Evolutionary conservation across 2,888 invertebrate genomes (phyloP), one percentile per base, ranked within the genome.

Genomic region (Zelleria hepariella): DNA sequence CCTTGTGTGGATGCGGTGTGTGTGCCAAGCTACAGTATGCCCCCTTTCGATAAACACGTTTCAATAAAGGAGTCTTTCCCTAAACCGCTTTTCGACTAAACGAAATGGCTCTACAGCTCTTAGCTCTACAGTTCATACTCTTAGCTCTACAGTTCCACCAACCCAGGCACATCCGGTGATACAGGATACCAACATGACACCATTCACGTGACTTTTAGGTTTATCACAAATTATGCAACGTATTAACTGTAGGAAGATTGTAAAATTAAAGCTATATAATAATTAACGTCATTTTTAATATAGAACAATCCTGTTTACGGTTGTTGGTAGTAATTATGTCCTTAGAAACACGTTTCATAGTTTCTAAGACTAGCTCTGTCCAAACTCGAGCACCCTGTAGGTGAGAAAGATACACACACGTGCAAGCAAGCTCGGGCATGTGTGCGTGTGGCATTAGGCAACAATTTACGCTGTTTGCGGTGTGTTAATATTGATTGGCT

Each of bases 401-500:
- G 25, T 51, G 27, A 53, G 42, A 57, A 57, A 62, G 58, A 57
- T 24, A 26, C 53, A 24, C 52, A 61, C 59, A 57, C 54, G 23
- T 20, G 49, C 48, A 48, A 51, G 56, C 61, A 10, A 26, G 18
- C 51, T 26, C 15, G 66, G 63, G 68, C 59, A 61, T 70, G 80
- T 83, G 84, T 86, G 86, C 68, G 86, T 74, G 74, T 75, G 80
- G 86, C 86, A 87, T 87, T 87, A 87, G 87, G 87, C 87, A 87
- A 88, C 87, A 86, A 87, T 88, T 88, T 87, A 87, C 88, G 86
- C 86, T 87, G 88, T 87, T 88, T 87, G 88, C 80, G 87, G 88
- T 81, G 87, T 88, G 87, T 88, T 87, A 86, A 87, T 88, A 88
- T 88, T 88, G 88, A 88, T 88, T 87, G 86, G 87, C 85, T 84